Evolutionary conservation across 92 coral and sea anemone genomes (phyloP), one percentile per base, ranked within the genome.

Genomic region (Bergia sp.): DNA sequence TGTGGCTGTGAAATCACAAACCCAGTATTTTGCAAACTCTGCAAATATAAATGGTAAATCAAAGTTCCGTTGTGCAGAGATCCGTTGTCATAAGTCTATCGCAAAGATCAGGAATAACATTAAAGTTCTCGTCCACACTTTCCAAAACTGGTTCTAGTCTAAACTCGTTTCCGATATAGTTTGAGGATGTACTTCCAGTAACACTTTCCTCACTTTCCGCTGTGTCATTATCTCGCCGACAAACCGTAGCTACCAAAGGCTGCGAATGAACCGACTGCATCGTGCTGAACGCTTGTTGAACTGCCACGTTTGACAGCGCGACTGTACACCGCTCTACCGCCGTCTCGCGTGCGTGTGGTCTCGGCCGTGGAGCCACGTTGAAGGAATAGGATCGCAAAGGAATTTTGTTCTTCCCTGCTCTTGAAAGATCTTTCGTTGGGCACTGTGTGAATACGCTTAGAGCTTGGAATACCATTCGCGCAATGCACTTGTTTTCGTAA

Each of bases 11-110:
- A 43, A 41, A 5, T 15, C n/a, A 40, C 72, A 29, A 42, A 49
- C 41, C 18, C 7, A 37, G 20, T 15, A 82, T 7, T 82, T n/a
- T 6, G 53, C 55, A 82, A 82, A 65, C 21, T 1, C 57, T 39
- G 49, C 71, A 76, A 7, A 76, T 41, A 38, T 41, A 23, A 79
- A 36, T 7, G 12, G 61, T 47, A 8, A 39, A 83, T 69, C 58
- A 84, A 4, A 96, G 95, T 47, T 96, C 99, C 1, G 99, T 96
- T 37, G 98, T 95, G 79, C 99, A 96, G 58, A 96, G 91, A 92
- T 96, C 99, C 10, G 99, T 96, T 5, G 96, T 94, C 85, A 94
- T 80, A 1, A 91, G 89, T 57, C 90, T 89, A 37, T 87, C 89
- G 37, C 89, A 40, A 76, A 89, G 37, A 74, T 91, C 81, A 71